phyloP scores from a whole-genome alignment of 2,797 vertebrate species.

The Muscicapa striata region DNA sequence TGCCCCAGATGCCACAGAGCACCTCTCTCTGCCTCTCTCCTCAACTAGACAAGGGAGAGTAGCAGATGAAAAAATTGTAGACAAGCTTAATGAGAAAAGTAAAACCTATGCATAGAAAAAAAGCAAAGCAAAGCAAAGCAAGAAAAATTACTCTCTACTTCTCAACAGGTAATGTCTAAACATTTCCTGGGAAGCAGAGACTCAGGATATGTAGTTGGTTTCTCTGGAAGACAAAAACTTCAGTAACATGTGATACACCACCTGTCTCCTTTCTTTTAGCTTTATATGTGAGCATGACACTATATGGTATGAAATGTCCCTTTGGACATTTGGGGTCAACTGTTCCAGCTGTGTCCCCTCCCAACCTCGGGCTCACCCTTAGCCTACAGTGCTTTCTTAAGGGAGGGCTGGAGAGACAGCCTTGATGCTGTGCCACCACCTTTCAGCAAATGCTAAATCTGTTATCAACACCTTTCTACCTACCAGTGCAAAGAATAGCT shows the following conservation, averaged over 20 bases:
- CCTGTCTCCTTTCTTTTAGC: neutral
- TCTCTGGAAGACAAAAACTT: neutral
- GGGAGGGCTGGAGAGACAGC: accelerated
- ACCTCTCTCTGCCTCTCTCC: neutral
- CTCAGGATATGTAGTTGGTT: accelerated
- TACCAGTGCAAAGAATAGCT: neutral
- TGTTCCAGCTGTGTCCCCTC: neutral
- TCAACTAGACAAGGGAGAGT: neutral
- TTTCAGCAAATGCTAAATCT: neutral
- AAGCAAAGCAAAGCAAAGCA: neutral
- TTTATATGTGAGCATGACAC: neutral
- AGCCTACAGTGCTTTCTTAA: neutral
- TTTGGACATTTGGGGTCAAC: neutral
- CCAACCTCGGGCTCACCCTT: neutral
- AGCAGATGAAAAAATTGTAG: neutral
- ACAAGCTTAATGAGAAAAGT: neutral
- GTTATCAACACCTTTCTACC: neutral
- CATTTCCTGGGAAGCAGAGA: neutral
- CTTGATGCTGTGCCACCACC: neutral
- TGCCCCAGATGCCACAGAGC: neutral
- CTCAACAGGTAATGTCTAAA: neutral
- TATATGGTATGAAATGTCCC: neutral
- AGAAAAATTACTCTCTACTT: neutral
- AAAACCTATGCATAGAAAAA: neutral
- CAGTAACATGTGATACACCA: too few species aligned